Evolutionary conservation across 1,140 invertebrate genomes (phyloP).

Genomic region (Pseudomyrmex gracilis): DNA sequence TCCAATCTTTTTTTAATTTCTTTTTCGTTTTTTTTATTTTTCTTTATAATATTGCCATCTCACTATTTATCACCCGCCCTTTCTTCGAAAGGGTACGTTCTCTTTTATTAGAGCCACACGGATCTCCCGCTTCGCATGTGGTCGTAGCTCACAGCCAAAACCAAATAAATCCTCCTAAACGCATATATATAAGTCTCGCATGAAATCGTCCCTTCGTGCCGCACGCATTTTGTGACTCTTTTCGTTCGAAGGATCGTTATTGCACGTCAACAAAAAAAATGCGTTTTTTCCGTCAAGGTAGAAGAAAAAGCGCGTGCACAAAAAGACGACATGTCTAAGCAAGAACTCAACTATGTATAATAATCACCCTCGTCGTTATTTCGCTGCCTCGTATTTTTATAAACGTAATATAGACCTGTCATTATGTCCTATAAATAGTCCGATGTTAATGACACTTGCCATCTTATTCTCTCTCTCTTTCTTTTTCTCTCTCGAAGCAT

Average conservation of each 20-base stretch:
- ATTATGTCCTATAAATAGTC: not conserved
- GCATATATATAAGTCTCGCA: conserved; percentile 4
- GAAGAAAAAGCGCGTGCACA: not conserved
- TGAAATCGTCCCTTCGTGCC: conserved; percentile 25
- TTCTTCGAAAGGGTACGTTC: conserved; percentile 54
- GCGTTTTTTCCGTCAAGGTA: not conserved
- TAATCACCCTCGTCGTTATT: not conserved
- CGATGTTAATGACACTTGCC: not conserved
- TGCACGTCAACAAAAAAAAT: conserved; percentile 58
- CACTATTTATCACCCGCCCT: conserved; percentile 61
- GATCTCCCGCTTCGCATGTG: conserved; percentile 55
- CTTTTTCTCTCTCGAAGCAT: not conserved
- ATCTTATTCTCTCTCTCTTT: not conserved
- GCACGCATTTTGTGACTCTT: conserved; percentile 1
- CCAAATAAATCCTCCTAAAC: conserved; percentile 47
- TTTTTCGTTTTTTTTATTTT: conserved; percentile 65
- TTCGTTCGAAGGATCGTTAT: conserved; percentile 41
- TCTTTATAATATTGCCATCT: conserved; percentile 65
- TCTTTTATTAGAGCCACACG: conserved; percentile 54
- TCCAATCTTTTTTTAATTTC: conserved; percentile 61
- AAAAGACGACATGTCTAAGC: conserved; percentile 20
- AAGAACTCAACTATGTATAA: conserved; percentile 17
- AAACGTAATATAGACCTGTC: not conserved
- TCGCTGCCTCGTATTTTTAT: not conserved
- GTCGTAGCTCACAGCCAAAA: conserved; percentile 80